phyloP scores from a whole-genome alignment of 2,113 vertebrate genomes.

The Myotis davidii region DNA sequence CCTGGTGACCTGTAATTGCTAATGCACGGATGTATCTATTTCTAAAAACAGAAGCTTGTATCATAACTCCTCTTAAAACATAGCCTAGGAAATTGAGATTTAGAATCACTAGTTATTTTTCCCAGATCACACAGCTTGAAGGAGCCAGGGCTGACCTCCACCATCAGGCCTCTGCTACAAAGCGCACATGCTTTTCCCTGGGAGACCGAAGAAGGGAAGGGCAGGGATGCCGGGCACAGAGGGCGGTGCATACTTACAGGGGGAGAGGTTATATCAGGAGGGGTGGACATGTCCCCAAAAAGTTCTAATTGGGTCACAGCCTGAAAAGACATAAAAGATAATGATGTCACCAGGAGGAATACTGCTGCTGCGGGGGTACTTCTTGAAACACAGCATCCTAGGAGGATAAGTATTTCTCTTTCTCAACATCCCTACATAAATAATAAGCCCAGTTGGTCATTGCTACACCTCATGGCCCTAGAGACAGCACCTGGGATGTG shows the following conservation, averaged over 20 bases:
- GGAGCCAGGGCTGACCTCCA: background rate
- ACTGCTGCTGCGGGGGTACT: background rate
- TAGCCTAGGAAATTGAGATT: background rate
- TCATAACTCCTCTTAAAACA: background rate
- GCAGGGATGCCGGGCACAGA: background rate
- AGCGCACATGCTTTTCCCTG: background rate
- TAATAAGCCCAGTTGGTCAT: background rate
- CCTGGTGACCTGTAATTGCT: background rate
- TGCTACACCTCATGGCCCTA: background rate
- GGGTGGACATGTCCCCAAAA: constrained; percentile 99
- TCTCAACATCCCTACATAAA: background rate
- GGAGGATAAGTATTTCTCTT: fast-evolving
- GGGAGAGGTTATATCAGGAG: constrained; percentile 98
- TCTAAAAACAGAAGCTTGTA: background rate
- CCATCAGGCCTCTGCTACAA: background rate
- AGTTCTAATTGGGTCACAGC: constrained; percentile 99
- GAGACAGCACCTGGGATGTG: background rate
- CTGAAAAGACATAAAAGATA: constrained; percentile 85
- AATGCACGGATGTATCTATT: background rate
- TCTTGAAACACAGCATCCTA: background rate
- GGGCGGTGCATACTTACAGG: constrained; percentile 89
- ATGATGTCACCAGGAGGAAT: constrained; percentile 22
- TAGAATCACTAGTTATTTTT: background rate
- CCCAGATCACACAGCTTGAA: background rate
- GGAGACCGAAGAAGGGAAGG: background rate